phyloP scores from a whole-genome alignment of 2,797 vertebrate genomes.

The Poeciliopsis turneri region DNA sequence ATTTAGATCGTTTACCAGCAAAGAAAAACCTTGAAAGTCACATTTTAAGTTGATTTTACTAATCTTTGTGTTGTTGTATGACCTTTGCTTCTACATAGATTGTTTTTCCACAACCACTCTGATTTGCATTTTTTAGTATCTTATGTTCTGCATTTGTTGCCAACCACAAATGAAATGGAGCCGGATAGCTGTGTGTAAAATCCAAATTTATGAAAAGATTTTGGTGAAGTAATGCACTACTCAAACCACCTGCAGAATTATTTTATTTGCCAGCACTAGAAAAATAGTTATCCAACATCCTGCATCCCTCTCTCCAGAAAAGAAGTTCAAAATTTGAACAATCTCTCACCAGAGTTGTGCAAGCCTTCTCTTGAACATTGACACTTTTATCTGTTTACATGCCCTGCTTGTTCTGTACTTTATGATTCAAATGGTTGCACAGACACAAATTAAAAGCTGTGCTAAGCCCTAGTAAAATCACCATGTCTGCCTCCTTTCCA shows the following conservation, averaged over 20 bases:
- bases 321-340: background rate
- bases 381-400: conserved; percentile 1
- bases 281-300: background rate
- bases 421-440: background rate
- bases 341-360: background rate
- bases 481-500: conserved; percentile 16
- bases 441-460: conserved; percentile 20
- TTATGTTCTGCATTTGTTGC: background rate
- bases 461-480: conserved; percentile 7
- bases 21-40: too few species aligned
- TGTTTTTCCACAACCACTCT: background rate
- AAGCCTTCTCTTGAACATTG: background rate
- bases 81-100: too few species aligned
- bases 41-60: background rate
- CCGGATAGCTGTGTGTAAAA: background rate
- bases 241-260: background rate
- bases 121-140: background rate
- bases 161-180: background rate
- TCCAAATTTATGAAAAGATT: background rate
- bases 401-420: background rate
- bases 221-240: background rate
- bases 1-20: too few species aligned
- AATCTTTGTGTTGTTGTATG: background rate
- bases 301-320: background rate
- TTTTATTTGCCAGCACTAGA: background rate